Percentiles rank a stretch among this genome's conserved stretches.
Evolutionary conservation across 2,888 invertebrate genomes (phyloP).

Genomic region (Sarcophaga carnaria): DNA sequence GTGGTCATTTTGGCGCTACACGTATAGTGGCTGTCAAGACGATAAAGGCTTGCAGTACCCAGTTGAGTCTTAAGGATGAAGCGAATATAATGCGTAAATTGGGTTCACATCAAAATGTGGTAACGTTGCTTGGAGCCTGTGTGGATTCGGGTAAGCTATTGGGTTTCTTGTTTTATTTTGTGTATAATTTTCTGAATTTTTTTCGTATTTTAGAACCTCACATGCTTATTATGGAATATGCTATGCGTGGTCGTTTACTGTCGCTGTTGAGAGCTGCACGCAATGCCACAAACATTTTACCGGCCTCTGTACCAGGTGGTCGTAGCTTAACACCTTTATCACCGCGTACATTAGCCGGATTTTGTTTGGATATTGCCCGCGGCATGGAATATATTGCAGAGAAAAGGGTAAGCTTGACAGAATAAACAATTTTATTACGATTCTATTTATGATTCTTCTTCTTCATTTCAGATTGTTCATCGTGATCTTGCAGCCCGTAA

Average conservation of each 20-base stretch:
- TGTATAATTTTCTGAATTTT: neutral
- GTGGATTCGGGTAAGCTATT: conserved; percentile 87
- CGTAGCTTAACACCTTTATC: conserved; percentile 80
- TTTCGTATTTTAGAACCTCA: conserved; percentile 87
- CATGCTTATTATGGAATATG: conserved; percentile 92
- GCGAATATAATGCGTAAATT: conserved; percentile 93
- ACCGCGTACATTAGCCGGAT: conserved; percentile 88
- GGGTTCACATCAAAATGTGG: conserved; percentile 91
- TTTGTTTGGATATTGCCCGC: conserved; percentile 91
- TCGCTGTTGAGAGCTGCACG: conserved; percentile 87
- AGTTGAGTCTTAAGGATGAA: conserved; percentile 89
- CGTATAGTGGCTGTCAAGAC: conserved; percentile 93
- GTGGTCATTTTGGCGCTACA: conserved; percentile 89
- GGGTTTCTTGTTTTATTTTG: neutral
- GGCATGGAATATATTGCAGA: conserved; percentile 93
- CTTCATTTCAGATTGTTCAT: conserved; percentile 88
- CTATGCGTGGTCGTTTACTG: conserved; percentile 91
- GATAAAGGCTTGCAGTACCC: conserved; percentile 89
- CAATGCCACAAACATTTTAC: conserved; percentile 81
- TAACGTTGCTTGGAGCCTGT: conserved; percentile 91
- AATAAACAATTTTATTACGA: neutral
- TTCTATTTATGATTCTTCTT: conserved; percentile 5
- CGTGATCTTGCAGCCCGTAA: conserved; percentile 92
- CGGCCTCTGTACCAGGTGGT: conserved; percentile 82
- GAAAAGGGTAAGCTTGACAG: conserved; percentile 85